Conservation (phyloP, 2,888 invertebrate genomes). For the Nomada ferruginata region DNA sequence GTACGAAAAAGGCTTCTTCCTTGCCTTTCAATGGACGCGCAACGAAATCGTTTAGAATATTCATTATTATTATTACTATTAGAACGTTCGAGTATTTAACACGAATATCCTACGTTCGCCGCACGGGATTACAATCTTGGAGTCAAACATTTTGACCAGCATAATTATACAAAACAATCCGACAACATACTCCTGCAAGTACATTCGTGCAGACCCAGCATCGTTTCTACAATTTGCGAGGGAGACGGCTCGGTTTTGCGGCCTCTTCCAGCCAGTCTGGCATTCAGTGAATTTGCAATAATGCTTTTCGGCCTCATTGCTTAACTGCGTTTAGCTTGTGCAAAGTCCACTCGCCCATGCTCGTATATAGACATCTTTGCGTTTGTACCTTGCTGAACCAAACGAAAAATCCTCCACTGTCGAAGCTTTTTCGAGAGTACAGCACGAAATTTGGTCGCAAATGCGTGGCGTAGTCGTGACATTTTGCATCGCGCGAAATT, state of each 20-base stretch:
- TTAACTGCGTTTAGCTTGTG: constrained; percentile 31
- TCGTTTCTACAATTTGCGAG: constrained; percentile 53
- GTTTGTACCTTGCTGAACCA: background rate
- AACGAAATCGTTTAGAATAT: too few relatives aligned
- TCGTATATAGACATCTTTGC: background rate
- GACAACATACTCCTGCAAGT: background rate
- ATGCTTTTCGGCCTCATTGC: constrained; percentile 57
- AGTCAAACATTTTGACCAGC: background rate
- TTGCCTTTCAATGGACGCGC: too few relatives aligned
- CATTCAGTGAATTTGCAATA: constrained; percentile 70
- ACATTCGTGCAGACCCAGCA: constrained; percentile 25
- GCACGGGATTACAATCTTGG: background rate
- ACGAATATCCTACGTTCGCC: too few relatives aligned
- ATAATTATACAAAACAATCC: constrained; percentile 1
- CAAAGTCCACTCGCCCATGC: background rate
- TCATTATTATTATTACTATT: too few relatives aligned
- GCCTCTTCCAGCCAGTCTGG: constrained; percentile 48
- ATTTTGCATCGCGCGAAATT: background rate
- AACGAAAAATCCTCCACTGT: constrained; percentile 29
- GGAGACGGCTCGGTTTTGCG: constrained; percentile 43
- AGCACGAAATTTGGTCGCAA: constrained; percentile 21
- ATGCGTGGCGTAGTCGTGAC: constrained; percentile 10
- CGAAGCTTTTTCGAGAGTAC: constrained; percentile 5
- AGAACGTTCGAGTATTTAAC: too few relatives aligned
- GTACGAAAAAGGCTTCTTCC: too few relatives aligned